Evolutionary conservation across 2,888 invertebrate genomes (phyloP), one percentile per base, ranked within the genome.

Genomic region (Xiphydria camelus): DNA sequence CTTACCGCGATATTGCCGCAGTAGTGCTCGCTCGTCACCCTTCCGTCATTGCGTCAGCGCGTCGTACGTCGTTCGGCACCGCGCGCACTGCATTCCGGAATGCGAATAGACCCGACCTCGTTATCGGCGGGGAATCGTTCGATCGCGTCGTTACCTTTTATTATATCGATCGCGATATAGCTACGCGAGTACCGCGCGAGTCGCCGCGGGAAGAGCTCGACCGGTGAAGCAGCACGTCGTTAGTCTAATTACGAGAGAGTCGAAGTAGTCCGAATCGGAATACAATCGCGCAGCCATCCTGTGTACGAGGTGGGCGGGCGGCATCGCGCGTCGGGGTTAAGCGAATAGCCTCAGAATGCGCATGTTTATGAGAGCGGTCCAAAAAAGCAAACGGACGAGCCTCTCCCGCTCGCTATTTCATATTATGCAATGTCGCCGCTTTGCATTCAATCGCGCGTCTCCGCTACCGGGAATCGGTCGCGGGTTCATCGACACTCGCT

Each of bases 401-500:
- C 14, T 14, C 15, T 29, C 12, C 15, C 4, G 18, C 17, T 29
- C 4, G 18, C 17, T 48, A 40, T 47, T 44, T 41, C 46, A 44
- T 45, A 52, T 65, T 64, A 60, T 57, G 59, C 61, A 63, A 64
- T 57, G 49, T 49, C 51, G 54, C 1, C 55, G 54, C 49, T 66
- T 65, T 62, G 57, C 60, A 61, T 66, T 64, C 55, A 54, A 55
- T 56, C 47, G 50, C 41, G 47, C 48, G 49, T 49, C 45, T 45
- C 43, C 45, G 45, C 48, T 57, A 61, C 53, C 47, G 46, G 48
- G 59, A 59, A 60, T 54, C 47, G 50, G 41, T 31, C 43, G 48
- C 49, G 55, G 53, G 65, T 67, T 68, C 61, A 64, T 67, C 61
- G 68, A 66, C 66, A 62, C 49, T n/a, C n/a, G n/a, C n/a, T n/a